phyloP scores from a whole-genome alignment of 2,888 invertebrate species.

The Acanthosoma haemorrhoidale region DNA sequence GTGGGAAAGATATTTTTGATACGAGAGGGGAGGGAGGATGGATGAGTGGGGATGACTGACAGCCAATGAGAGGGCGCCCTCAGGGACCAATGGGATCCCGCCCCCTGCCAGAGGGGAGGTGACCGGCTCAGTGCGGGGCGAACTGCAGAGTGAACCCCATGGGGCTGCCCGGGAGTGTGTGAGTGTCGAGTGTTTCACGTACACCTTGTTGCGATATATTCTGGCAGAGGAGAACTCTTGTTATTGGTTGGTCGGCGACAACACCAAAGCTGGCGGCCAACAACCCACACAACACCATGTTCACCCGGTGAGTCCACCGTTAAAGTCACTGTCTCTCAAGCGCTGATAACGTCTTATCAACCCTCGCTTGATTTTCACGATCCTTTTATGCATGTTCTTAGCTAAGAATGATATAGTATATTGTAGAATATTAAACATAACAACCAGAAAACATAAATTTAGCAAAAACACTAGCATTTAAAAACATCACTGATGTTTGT shows the following conservation, averaged over 20 bases:
- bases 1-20: slow-evolving; percentile 29
- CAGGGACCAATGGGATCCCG: not conserved
- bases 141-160: slow-evolving; percentile 14
- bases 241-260: not conserved
- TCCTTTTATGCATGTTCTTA: too few relatives aligned
- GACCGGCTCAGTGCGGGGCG: slow-evolving; percentile 4
- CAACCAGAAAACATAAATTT: too few relatives aligned
- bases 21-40: not conserved
- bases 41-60: not conserved
- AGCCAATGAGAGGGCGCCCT: not conserved
- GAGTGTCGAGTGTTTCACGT: slow-evolving; percentile 14
- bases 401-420: too few relatives aligned
- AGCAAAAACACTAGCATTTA: too few relatives aligned
- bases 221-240: not conserved
- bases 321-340: slow-evolving; percentile 1
- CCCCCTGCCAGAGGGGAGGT: not conserved
- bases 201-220: not conserved
- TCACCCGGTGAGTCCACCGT: slow-evolving; percentile 21
- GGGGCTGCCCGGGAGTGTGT: slow-evolving; percentile 10
- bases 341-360: not conserved
- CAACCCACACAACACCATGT: slow-evolving; percentile 16
- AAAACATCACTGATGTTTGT: too few relatives aligned
- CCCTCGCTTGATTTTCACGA: too few relatives aligned
- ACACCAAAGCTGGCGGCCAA: slow-evolving; percentile 21
- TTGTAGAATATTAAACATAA: too few relatives aligned